Evolutionary conservation across 1,140 invertebrate genomes (phyloP), one percentile per base, ranked within the genome.

Genomic region (Oedothorax gibbosus): DNA sequence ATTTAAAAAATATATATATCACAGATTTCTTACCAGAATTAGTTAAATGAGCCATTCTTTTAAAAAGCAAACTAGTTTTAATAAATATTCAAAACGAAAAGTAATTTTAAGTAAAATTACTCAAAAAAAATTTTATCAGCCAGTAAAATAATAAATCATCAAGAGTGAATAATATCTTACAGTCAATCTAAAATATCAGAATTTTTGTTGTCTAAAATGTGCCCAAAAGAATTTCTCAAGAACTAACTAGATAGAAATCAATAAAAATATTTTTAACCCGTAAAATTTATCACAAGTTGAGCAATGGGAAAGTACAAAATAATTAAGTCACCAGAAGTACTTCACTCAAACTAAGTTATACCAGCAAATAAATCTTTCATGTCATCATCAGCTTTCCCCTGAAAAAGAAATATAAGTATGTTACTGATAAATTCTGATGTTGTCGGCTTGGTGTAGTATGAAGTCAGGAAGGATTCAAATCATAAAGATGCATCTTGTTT

Each of bases 301-400:
- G 18, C 50, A 66, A 21, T 51, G 18, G 53, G 14, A 71, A 8
- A 71, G 53, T 79, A 56, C 9, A 18, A 7, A n/a, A 54, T 3
- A 14, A 50, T 62, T 64, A 18, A n/a, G 49, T 6, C 21, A 18
- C 18, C 7, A 57, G 60, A 20, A 18, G 50, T 49, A 50, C 64
- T 77, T 14, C n/a, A 21, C 11, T 15, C 21, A 18, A 50, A 62
- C 15, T 51, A 15, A n/a, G 78, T 69, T n/a, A 80, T 20, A 0
- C 78, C 78, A 50, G 78, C 78, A 71, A 80, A 69, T 18, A 80
- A 66, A 14, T 80, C 64, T 5, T 20, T 51, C n/a, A n/a, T n/a
- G n/a, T n/a, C n/a, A n/a, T n/a, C n/a, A n/a, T n/a, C n/a, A n/a
- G n/a, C n/a, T n/a, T n/a, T n/a, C n/a, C n/a, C n/a, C n/a, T n/a